Evolutionary conservation across 1,140 invertebrate genomes (phyloP).

Genomic region (Tigriopus japonicus): DNA sequence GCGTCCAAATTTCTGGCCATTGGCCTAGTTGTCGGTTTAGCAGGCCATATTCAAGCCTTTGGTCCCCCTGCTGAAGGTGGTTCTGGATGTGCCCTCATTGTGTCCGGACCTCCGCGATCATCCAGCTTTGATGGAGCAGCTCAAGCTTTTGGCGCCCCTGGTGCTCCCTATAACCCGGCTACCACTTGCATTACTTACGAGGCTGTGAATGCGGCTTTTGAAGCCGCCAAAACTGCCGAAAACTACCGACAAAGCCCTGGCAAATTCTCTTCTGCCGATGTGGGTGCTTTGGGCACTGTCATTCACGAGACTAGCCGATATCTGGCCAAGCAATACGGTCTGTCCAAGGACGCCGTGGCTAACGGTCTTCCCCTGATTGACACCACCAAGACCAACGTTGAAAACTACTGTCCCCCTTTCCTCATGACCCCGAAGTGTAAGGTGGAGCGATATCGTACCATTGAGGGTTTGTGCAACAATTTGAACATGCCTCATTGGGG

Average conservation of each 20-base stretch:
- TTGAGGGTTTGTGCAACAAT: constrained; percentile 84
- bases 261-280: constrained; percentile 8
- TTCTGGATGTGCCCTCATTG: constrained; percentile 20
- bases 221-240: constrained; percentile 62
- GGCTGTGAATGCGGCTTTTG: constrained; percentile 67
- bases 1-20: not conserved
- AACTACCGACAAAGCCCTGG: constrained; percentile 36
- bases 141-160: constrained; percentile 16
- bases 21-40: not conserved
- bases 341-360: constrained; percentile 48
- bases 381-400: constrained; percentile 65
- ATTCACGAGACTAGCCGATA: constrained; percentile 63
- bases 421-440: constrained; percentile 62
- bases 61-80: not conserved
- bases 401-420: constrained; percentile 68
- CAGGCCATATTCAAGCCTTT: not conserved
- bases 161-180: constrained; percentile 34
- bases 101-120: constrained; percentile 21
- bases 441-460: constrained; percentile 42
- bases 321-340: constrained; percentile 59
- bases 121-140: constrained; percentile 17
- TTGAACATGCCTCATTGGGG: constrained; percentile 77
- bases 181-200: constrained; percentile 76
- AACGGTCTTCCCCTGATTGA: constrained; percentile 70
- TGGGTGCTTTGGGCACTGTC: constrained; percentile 50